Conservation (phyloP, 2,113 vertebrate species). For the Coptodon rendalli region DNA sequence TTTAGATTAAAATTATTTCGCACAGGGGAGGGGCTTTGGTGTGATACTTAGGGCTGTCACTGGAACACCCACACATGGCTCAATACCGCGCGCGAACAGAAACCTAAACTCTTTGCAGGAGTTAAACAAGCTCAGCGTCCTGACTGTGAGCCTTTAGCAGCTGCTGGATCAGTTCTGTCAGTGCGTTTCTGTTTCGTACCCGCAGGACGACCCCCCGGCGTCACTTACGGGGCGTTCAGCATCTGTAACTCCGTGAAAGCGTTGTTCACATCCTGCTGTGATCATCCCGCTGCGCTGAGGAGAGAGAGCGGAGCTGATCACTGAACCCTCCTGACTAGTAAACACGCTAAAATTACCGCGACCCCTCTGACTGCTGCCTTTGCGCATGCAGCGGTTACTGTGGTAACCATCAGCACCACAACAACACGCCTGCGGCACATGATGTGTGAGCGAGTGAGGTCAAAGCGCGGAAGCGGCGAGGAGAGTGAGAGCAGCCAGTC, state of each 20-base stretch:
- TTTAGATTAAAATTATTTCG: accelerated
- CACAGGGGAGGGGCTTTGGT: background rate
- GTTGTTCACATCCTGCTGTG: background rate
- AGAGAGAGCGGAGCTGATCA: background rate
- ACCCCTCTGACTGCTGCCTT: background rate
- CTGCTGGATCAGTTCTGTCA: background rate
- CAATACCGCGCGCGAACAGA: accelerated
- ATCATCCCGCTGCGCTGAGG: background rate
- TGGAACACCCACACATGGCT: background rate
- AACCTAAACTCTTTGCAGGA: background rate
- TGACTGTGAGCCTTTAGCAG: background rate
- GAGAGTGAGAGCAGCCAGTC: background rate
- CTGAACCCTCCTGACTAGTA: background rate
- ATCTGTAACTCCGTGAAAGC: background rate
- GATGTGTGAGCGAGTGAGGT: background rate
- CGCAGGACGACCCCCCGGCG: background rate
- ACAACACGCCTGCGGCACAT: background rate
- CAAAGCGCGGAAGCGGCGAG: background rate
- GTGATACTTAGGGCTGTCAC: accelerated
- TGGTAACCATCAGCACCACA: background rate
- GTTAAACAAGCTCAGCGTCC: background rate
- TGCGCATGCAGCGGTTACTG: background rate
- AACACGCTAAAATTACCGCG: background rate
- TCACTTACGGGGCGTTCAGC: background rate
- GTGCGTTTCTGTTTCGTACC: background rate